Evolutionary conservation across 2,113 vertebrate species (phyloP), one percentile per base, ranked within the genome.

Genomic region (Microcebus murinus): DNA sequence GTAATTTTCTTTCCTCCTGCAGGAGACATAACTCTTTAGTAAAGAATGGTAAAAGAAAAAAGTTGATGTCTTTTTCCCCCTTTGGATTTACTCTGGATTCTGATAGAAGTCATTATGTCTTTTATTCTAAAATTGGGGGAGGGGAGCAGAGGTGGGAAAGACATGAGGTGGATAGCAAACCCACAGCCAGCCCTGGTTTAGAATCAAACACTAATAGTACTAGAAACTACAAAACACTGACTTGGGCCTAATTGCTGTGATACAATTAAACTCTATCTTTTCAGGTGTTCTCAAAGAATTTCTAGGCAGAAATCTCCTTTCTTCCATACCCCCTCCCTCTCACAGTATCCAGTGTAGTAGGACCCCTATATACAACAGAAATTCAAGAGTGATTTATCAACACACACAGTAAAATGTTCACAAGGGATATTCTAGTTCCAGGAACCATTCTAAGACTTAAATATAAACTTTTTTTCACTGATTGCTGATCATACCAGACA

Each of bases 161-260:
- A 31, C 27, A 76, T 4, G 8, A 31, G 20, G 1, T 10, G 42
- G 45, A 82, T 1, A 52, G 34, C 39, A 84, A 81, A 80, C 3
- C 48, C 77, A 95, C n/a, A 91, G 61, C 21, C 74, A 87, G 65
- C 31, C 31, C 42, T 86, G 50, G 23, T 57, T 93, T 87, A 81
- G 59, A 95, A 84, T 90, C 48, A 81, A 97, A 90, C 39, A 3
- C 45, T 90, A 68, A 85, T 84, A 48, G 91, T 92, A 80, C 81
- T 27, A 4, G 12, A 88, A 90, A 79, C 67, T 39, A 11, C 42
- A 74, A 65, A 94, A 87, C 70, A 90, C 27, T 31, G 59, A 79
- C 77, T 71, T 42, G 11, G 86, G 45, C 29, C 65, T 59, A 31
- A 71, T 14, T 55, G 55, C 21, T n/a, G 1, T 77, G n/a, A 82